Base-by-base conservation (phyloP, 2,113 vertebrate genomes). In the Erinaceus europaeus region DNA sequence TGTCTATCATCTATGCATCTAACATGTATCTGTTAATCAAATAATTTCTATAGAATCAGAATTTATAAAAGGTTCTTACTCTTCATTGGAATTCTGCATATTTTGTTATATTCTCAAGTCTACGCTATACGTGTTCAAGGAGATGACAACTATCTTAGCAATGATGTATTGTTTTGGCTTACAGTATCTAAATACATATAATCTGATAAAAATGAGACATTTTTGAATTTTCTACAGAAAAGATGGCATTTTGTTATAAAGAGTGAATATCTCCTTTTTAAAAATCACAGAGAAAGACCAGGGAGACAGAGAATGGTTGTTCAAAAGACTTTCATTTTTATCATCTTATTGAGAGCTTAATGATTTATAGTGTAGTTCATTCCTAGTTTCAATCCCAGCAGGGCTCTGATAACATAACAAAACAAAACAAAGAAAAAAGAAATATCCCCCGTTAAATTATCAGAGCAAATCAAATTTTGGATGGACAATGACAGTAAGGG, bases 381-480 rank as follows among this genome's bases (percentile, higher is more conserved):
- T n/a, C n/a, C n/a, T n/a, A n/a, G n/a, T n/a, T n/a, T n/a, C n/a
- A n/a, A n/a, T n/a, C n/a, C n/a, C n/a, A n/a, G n/a, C n/a, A n/a
- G n/a, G n/a, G n/a, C n/a, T n/a, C n/a, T n/a, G n/a, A n/a, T n/a
- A n/a, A n/a, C n/a, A n/a, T n/a, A n/a, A n/a, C n/a, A n/a, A n/a
- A n/a, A 62, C 29, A 32, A 27, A 34, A 25, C 79, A 85, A 50
- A 86, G 73, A 83, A 69, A 23, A 14, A 48, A 84, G 38, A 14
- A 80, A 44, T 29, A 4, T 74, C 68, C 48, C 36, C n/a, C 65
- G 2, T 82, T 90, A 87, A 78, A 84, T 67, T 84, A 77, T 55
- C 52, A 68, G 57, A 84, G 75, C 69, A 90, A 75, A 88, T 92
- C 91, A 81, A 92, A 86, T 84, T 8, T 50, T 55, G 53, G 75